Evolutionary conservation across 2,888 invertebrate species (phyloP), one percentile per base, ranked within the genome.

Genomic region (Leptinotarsa tumamoca): DNA sequence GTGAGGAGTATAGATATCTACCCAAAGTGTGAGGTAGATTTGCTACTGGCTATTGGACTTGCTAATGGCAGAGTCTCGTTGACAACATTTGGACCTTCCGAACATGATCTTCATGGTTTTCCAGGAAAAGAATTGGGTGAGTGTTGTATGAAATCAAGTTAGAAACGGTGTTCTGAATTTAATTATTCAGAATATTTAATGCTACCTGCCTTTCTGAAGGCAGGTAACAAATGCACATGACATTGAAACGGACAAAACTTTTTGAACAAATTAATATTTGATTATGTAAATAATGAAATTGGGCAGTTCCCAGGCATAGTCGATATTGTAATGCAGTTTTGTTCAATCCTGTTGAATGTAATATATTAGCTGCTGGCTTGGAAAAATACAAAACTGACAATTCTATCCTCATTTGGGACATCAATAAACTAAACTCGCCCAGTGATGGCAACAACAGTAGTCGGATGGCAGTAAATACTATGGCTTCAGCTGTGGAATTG

Each of bases 401-500:
- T 87, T 96, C 96, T 75, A 93, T 98, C 58, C 90, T 96, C 10
- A 91, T 98, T 67, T 98, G 98, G 97, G 98, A 98, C 88, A 93
- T 96, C 63, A 91, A 90, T 82, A 89, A 90, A 83, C 88, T 90
- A 0, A 82, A 85, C 56, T 80, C 86, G 49, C 86, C 85, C 70
- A 81, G 82, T 33, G 85, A 85, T 78, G 83, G 85, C 76, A 78
- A 77, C 43, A 82, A 79, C 73, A 80, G 79, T 33, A 82, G 82
- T 5, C 77, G 83, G 81, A 69, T 86, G 68, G 80, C 88, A 0
- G 87, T 88, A 52, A 85, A 84, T 70, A 84, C 89, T 49, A 82
- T 84, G 80, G 86, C 83, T 83, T 90, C 87, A 82, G 91, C 86
- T 87, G 88, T 84, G 74, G 93, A 93, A 76, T 84, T 90, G 0